Conservation (phyloP, 2,888 invertebrate genomes). For the Pristionchus maxplancki region DNA sequence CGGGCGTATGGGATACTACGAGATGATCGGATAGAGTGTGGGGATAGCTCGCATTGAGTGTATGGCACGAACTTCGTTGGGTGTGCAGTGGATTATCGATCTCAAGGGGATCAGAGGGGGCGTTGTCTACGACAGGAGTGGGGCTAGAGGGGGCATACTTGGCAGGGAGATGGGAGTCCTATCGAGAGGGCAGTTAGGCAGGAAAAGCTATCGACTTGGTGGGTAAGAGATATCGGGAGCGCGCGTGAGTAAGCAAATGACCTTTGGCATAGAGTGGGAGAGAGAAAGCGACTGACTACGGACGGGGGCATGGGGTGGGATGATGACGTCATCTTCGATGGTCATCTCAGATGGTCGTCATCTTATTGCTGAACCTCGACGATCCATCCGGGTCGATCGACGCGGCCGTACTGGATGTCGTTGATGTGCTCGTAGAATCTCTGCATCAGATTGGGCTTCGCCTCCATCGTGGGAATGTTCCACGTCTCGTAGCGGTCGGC, state of each 20-base stretch:
- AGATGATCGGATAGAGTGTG: slow-evolving; percentile 7
- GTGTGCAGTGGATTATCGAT: not conserved
- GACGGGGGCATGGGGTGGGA: not conserved
- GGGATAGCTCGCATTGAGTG: slow-evolving; percentile 27
- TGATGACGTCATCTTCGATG: not conserved
- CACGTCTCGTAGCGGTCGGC: slow-evolving; percentile 79
- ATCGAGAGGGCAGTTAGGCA: slow-evolving; percentile 12
- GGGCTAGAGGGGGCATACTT: not conserved
- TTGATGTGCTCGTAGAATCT: slow-evolving; percentile 86
- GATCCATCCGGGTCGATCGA: slow-evolving; percentile 71
- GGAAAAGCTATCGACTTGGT: slow-evolving; percentile 9
- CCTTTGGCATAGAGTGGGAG: not conserved
- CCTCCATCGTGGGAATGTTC: slow-evolving; percentile 81
- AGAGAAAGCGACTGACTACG: not conserved
- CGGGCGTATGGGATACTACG: not conserved
- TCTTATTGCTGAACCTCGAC: slow-evolving; percentile 56
- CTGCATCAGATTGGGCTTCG: slow-evolving; percentile 85
- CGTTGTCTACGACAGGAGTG: not conserved
- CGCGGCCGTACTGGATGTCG: slow-evolving; percentile 84
- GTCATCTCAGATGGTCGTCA: not conserved
- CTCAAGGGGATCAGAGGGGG: not conserved
- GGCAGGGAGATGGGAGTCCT: slow-evolving; percentile 2
- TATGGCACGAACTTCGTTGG: slow-evolving; percentile 45
- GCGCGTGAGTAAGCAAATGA: slow-evolving; percentile 8
- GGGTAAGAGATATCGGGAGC: not conserved